phyloP scores from a whole-genome alignment of 2,888 invertebrate species.

The Metallyticus violacea region DNA sequence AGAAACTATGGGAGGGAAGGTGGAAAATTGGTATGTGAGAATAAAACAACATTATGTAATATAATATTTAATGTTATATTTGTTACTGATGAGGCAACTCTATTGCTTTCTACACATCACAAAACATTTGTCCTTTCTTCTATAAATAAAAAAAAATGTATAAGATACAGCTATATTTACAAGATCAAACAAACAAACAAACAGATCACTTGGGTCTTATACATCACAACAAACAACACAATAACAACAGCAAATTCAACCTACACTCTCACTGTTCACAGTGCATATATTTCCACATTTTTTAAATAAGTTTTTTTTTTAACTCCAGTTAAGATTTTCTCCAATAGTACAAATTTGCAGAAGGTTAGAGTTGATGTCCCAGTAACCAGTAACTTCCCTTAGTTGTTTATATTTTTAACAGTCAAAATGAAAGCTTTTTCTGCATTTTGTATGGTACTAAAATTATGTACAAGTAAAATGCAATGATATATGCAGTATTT shows the following conservation, averaged over 20 bases:
- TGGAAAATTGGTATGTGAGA: background rate
- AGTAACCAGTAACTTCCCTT: too few species aligned
- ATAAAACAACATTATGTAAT: background rate
- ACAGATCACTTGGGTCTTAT: background rate
- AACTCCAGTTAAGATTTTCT: too few species aligned
- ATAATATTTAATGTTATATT: constrained; percentile 40
- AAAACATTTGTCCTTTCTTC: background rate
- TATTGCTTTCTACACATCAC: constrained; percentile 19
- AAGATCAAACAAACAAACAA: background rate
- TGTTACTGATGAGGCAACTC: constrained; percentile 9
- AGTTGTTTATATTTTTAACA: too few species aligned
- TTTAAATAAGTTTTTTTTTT: too few species aligned
- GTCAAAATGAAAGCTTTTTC: too few species aligned
- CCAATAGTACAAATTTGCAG: too few species aligned
- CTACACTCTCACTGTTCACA: background rate
- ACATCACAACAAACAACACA: background rate
- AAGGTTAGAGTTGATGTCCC: too few species aligned
- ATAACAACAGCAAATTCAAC: background rate
- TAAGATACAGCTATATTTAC: constrained; percentile 22
- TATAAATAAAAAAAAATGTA: constrained; percentile 2
- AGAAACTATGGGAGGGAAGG: background rate
- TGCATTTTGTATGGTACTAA: too few species aligned
- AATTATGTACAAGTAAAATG: too few species aligned
- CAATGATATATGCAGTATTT: too few species aligned
- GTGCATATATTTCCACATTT: too few species aligned